Conservation (phyloP, 1,140 invertebrate genomes). For the Trinorchestia longiramus region DNA sequence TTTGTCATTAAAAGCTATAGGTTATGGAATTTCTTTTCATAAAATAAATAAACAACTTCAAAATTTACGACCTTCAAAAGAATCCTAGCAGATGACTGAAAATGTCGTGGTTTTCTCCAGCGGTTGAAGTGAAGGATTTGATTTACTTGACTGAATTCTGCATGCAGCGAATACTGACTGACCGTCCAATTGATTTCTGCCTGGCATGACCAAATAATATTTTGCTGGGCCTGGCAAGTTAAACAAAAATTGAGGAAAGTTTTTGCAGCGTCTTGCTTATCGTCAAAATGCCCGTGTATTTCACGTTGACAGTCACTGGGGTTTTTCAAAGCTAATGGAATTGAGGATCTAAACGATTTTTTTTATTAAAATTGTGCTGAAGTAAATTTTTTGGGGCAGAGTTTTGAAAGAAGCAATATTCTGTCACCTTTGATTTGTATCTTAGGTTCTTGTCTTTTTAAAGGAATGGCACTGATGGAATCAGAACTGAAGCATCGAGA, state of each 20-base stretch:
- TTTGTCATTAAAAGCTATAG: too few species aligned
- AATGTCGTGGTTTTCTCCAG: too few species aligned
- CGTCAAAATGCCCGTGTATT: background rate
- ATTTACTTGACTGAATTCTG: too few species aligned
- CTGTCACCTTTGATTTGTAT: background rate
- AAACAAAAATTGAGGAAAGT: background rate
- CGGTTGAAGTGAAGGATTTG: too few species aligned
- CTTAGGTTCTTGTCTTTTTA: background rate
- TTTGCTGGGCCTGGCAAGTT: background rate
- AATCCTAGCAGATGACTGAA: too few species aligned
- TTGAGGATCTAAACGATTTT: background rate
- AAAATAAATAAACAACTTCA: too few species aligned
- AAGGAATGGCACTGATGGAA: too few species aligned
- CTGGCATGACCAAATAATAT: background rate
- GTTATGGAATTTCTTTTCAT: too few species aligned
- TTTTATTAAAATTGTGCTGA: background rate
- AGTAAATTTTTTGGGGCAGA: background rate
- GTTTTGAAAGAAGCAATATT: background rate
- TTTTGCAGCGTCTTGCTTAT: background rate
- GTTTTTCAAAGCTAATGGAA: background rate
- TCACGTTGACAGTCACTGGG: background rate
- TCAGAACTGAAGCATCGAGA: too few species aligned
- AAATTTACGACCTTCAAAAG: too few species aligned
- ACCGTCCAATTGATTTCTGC: background rate
- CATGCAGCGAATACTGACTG: too few species aligned